A percentile compares a stretch with the other conserved stretches of the same genome.
phyloP scores from a whole-genome alignment of 1,140 invertebrate genomes.

The Phthorimaea operculella region DNA sequence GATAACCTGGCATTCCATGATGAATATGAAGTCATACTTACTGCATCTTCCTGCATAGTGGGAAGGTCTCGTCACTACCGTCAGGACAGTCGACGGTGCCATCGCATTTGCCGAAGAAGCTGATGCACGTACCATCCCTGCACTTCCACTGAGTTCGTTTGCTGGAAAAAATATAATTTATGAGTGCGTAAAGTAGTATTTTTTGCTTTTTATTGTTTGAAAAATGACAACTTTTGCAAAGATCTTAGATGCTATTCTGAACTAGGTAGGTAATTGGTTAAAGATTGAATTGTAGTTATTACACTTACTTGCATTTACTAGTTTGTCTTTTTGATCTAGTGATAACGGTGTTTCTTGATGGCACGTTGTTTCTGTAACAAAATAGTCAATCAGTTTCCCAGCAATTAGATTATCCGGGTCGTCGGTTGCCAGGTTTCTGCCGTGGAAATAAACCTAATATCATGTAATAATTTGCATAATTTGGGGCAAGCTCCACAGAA shows the following conservation, averaged over 20 bases:
- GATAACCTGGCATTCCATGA: background rate
- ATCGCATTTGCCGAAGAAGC: constrained; percentile 66
- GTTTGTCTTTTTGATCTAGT: background rate
- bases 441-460: too few species aligned
- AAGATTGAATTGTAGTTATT: background rate
- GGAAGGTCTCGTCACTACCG: constrained; percentile 70
- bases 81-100: constrained; percentile 68
- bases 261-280: too few species aligned
- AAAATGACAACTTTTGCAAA: too few species aligned
- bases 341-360: background rate
- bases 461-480: too few species aligned
- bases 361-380: background rate
- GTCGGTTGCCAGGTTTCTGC: too few species aligned
- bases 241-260: too few species aligned
- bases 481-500: too few species aligned
- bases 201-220: background rate
- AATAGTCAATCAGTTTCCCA: too few species aligned
- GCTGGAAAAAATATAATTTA: too few species aligned
- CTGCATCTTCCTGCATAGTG: constrained; percentile 54
- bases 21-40: constrained; percentile 14
- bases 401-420: too few species aligned
- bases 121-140: constrained; percentile 71
- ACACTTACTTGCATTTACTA: background rate
- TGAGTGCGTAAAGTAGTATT: background rate
- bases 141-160: constrained; percentile 58